Conservation (phyloP, 2,797 vertebrate genomes). For the Crax fasciolata region DNA sequence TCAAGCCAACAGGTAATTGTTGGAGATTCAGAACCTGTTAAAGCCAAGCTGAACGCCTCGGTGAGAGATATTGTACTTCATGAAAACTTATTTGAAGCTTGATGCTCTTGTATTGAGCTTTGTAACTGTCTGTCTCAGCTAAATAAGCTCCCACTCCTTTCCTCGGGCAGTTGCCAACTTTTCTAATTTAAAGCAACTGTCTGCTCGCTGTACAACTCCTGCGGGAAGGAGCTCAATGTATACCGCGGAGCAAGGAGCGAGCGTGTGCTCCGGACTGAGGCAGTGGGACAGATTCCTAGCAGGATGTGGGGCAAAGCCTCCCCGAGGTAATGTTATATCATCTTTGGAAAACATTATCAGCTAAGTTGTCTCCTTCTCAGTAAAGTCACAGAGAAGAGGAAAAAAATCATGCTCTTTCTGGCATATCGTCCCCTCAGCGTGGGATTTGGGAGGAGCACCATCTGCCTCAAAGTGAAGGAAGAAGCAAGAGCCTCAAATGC, state of each 20-base stretch:
- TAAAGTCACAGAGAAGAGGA: constrained; percentile 26
- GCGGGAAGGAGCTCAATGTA: constrained; percentile 73
- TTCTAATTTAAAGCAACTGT: constrained; percentile 89
- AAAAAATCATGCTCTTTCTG: constrained; percentile 55
- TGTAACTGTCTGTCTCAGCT: constrained; percentile 80
- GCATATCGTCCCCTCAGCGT: constrained; percentile 19
- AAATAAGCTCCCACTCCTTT: constrained; percentile 82
- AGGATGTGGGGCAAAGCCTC: not conserved
- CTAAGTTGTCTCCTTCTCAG: constrained; percentile 10
- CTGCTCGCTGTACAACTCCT: constrained; percentile 81
- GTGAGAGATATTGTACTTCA: constrained; percentile 20
- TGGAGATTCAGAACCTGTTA: constrained; percentile 30
- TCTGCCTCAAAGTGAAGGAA: constrained; percentile 30
- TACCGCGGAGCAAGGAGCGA: constrained; percentile 45
- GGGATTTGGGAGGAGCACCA: constrained; percentile 40
- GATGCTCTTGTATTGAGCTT: constrained; percentile 70
- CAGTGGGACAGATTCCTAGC: not conserved
- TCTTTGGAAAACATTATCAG: constrained; percentile 37
- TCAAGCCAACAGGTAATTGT: constrained; percentile 18
- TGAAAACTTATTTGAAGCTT: constrained; percentile 63
- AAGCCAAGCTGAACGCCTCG: not conserved
- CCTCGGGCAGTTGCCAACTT: constrained; percentile 80
- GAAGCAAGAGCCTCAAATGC: not conserved
- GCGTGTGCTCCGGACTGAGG: constrained; percentile 13
- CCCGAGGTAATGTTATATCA: constrained; percentile 17